Conservation (phyloP, 2,113 vertebrate genomes). For the Pardalotus punctatus region DNA sequence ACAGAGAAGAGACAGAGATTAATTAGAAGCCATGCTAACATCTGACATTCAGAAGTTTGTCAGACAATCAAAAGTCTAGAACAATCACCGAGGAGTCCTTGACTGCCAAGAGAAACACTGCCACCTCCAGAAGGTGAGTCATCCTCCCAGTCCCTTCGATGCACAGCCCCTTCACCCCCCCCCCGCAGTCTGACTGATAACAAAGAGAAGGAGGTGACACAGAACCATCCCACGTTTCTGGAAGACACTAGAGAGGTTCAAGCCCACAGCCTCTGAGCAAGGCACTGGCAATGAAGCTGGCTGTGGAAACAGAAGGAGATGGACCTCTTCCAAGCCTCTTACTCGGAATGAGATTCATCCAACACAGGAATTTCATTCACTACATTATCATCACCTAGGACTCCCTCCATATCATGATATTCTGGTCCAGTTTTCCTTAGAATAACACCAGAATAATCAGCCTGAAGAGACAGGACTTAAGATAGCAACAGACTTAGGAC, state of each 20-base stretch:
- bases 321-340: background rate
- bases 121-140: background rate
- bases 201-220: background rate
- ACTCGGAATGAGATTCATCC: background rate
- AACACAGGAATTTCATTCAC: background rate
- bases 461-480: background rate
- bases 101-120: background rate
- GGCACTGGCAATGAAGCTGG: background rate
- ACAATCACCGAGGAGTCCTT: background rate
- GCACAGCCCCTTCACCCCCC: rapidly evolving
- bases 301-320: background rate
- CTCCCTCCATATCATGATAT: background rate
- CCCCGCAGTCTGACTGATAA: background rate
- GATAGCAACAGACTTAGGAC: background rate
- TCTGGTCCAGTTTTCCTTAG: background rate
- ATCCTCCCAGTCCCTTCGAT: background rate
- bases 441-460: background rate
- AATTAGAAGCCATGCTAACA: background rate
- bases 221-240: background rate
- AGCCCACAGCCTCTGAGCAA: background rate
- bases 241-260: background rate
- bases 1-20: background rate
- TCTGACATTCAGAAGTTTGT: background rate
- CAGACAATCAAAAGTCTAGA: background rate
- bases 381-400: background rate